Percentiles rank a stretch among this genome's conserved stretches.
These are phyloP conservation scores for Limosa lapponica DNA, from an alignment of 2,797 vertebrate genomes.

Conservation along the genomic window DNA sequence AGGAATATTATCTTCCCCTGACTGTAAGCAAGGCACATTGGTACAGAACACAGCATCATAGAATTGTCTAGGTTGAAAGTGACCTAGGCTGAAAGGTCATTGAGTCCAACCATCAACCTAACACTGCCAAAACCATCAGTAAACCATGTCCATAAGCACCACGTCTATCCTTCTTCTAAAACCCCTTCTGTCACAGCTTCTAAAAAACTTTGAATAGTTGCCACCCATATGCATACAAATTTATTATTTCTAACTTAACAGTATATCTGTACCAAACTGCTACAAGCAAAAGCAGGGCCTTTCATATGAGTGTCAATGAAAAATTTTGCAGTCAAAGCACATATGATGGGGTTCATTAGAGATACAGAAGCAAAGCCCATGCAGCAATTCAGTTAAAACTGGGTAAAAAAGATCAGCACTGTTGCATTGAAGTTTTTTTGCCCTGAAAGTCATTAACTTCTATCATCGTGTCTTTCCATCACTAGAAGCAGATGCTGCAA, in stretches of 20 bases:
- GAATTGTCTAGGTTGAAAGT: neutral
- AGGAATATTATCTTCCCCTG: neutral
- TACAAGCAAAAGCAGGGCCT: neutral
- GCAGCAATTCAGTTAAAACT: neutral
- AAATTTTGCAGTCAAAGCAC: neutral
- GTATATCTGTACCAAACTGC: neutral
- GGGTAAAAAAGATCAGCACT: accelerated
- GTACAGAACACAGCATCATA: neutral
- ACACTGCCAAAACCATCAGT: neutral
- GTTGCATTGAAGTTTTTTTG: neutral
- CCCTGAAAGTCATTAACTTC: neutral
- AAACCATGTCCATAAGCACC: neutral
- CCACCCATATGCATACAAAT: neutral
- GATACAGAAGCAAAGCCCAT: neutral
- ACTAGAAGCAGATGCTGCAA: neutral
- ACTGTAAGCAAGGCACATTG: neutral
- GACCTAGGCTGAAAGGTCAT: neutral
- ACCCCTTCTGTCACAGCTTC: neutral
- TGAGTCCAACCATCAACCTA: neutral
- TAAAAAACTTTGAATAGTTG: neutral
- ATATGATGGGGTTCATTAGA: neutral
- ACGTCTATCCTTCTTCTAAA: neutral
- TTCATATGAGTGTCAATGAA: neutral
- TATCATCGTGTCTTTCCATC: neutral
- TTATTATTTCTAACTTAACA: neutral